Base-by-base conservation (phyloP, 37 sponge, comb jelly and placozoan genomes). In the Theonella swinhoei region DNA sequence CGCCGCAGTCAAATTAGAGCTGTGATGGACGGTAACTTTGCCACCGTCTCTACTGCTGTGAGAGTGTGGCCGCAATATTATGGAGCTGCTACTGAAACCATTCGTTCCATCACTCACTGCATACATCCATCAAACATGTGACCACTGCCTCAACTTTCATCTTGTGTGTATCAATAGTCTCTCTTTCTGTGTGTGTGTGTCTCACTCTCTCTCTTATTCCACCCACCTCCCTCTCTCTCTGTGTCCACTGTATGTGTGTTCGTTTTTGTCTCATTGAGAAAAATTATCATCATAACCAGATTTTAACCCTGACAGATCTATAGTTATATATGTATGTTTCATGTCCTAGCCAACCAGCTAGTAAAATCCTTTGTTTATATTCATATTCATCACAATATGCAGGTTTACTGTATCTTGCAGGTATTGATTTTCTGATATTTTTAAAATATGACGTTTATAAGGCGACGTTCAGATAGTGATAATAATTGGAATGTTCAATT, bases 11-110 rank as follows among this genome's bases (percentile, higher is more conserved):
- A 76, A 30, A 71, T 89, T 17, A 70, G 75, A 29, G 34, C 83
- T 32, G 41, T 89, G 40, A 60, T 83, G 35, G 67, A 79, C 3
- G 92, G 92, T 19, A 87, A 91, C 42, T 39, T 19, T 9, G 60
- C 62, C 2, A 58, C 83, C 22, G 47, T 91, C n/a, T 23, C 42
- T 38, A 64, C 68, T 25, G 86, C 79, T 0, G 59, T 28, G 29
- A 77, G 80, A 70, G 35, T 67, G 66, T 91, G 92, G 92, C 69
- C 58, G 40, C 70, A 88, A 47, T 61, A 69, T 24, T 70, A 58
- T 37, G 41, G 59, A 36, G 54, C 39, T 54, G 88, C 83, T 22
- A 77, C 62, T 4, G 64, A 81, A 19, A 77, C 78, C 17, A 76
- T 88, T 28, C 28, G 36, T 5, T 31, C 69, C 31, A 77, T 88